Conservation (phyloP, 2,888 invertebrate species). For the Magallana nippona region DNA sequence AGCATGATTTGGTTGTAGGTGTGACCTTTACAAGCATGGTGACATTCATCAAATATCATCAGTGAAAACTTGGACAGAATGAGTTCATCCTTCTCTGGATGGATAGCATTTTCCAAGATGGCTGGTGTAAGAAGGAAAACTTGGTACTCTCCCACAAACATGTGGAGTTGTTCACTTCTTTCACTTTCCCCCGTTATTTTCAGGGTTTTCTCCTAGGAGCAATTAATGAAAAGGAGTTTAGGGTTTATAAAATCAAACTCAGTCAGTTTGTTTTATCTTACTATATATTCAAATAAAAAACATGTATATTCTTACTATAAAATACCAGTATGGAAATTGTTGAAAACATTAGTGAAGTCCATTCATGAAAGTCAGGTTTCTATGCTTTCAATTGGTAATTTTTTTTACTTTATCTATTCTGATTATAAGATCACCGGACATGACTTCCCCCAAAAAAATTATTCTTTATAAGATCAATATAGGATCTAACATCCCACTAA, state of each 20-base stretch:
- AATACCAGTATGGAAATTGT: no score
- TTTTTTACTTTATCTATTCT: no score
- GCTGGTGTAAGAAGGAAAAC: conserved; percentile 38
- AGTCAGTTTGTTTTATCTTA: no score
- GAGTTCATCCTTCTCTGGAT: background rate
- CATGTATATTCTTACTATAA: no score
- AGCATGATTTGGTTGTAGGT: conserved; percentile 45
- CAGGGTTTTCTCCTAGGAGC: background rate
- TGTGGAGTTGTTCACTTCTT: conserved; percentile 4
- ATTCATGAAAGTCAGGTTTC: no score
- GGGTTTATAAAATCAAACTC: no score
- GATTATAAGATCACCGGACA: no score
- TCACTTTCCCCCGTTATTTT: conserved; percentile 24
- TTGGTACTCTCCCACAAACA: background rate
- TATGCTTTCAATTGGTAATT: no score
- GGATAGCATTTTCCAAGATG: conserved; percentile 31
- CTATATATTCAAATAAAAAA: no score
- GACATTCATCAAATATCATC: conserved; percentile 48
- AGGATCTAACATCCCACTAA: no score
- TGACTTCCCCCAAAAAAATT: background rate
- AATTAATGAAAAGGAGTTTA: background rate
- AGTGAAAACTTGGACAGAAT: conserved; percentile 29
- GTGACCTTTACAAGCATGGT: conserved; percentile 40
- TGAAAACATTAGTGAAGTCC: no score
- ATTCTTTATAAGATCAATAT: background rate